These are phyloP conservation scores for Emydoidea blandingii DNA, from an alignment of 2,797 vertebrate genomes.

Conservation along the genomic window DNA sequence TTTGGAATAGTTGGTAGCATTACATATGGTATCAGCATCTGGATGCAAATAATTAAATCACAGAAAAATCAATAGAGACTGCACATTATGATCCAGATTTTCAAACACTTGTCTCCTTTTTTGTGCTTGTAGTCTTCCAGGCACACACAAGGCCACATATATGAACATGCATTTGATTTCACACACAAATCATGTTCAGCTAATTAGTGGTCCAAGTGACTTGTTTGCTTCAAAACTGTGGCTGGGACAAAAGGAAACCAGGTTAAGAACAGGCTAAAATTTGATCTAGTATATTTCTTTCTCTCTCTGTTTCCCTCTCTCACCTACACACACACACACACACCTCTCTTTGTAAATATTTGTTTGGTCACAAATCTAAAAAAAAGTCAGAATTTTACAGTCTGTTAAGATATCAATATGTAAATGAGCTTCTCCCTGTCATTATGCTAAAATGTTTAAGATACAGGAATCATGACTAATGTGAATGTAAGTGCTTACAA, in stretches of 20 bases:
- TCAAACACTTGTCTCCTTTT: accelerated
- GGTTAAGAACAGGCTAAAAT: background rate
- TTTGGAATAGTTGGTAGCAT: background rate
- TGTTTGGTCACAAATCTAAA: background rate
- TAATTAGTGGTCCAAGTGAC: background rate
- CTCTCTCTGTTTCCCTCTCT: background rate
- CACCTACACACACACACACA: background rate
- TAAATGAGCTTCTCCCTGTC: background rate
- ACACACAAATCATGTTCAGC: background rate
- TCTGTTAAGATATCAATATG: background rate
- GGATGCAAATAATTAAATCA: background rate
- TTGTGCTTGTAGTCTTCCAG: background rate
- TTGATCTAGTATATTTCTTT: accelerated
- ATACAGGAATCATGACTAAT: background rate
- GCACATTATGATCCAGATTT: accelerated
- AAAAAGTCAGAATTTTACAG: background rate
- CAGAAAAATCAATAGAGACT: background rate
- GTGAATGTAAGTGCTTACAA: background rate
- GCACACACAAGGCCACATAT: background rate
- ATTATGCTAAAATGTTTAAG: background rate
- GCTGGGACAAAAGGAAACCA: background rate
- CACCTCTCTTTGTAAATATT: background rate
- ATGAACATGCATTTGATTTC: accelerated
- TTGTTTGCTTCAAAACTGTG: background rate
- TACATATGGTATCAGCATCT: background rate